Percentiles rank a stretch among this genome's conserved stretches.
Conservation (phyloP, 1,140 invertebrate species). For the Pissodes strobi region DNA sequence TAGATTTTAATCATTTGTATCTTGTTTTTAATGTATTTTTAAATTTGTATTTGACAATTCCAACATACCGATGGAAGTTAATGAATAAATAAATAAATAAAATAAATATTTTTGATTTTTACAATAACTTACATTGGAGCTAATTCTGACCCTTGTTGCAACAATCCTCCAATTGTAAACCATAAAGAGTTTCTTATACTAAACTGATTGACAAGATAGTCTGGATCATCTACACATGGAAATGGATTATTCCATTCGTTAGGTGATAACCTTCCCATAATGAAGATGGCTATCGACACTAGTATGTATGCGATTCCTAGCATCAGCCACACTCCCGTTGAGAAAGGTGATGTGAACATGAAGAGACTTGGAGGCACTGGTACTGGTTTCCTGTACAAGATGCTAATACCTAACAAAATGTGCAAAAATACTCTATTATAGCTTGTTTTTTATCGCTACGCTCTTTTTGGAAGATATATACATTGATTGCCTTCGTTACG, state of each 20-base stretch:
- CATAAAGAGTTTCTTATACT: constrained; percentile 65
- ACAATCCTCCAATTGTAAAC: constrained; percentile 66
- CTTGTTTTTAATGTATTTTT: too few species aligned
- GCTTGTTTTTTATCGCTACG: too few species aligned
- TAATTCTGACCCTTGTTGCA: constrained; percentile 86
- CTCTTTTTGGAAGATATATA: too few species aligned
- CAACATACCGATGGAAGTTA: too few species aligned
- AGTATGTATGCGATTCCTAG: constrained; percentile 72
- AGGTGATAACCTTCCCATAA: constrained; percentile 75
- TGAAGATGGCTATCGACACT: constrained; percentile 72
- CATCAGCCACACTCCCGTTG: constrained; percentile 78
- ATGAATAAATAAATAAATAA: too few species aligned
- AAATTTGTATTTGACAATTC: too few species aligned
- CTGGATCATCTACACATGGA: constrained; percentile 71
- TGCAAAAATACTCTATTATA: too few species aligned
- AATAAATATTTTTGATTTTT: too few species aligned
- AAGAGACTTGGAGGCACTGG: constrained; percentile 74
- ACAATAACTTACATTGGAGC: constrained; percentile 68
- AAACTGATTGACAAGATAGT: constrained; percentile 71
- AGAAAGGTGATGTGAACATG: constrained; percentile 80
- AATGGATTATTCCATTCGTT: constrained; percentile 78
- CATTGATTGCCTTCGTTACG: too few species aligned
- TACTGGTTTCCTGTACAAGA: constrained; percentile 73
- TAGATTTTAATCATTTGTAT: too few species aligned
- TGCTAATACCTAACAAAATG: constrained; percentile 75